These are phyloP conservation scores for Leptothorax acervorum DNA, from an alignment of 2,888 invertebrate genomes.

Conservation along the genomic window DNA sequence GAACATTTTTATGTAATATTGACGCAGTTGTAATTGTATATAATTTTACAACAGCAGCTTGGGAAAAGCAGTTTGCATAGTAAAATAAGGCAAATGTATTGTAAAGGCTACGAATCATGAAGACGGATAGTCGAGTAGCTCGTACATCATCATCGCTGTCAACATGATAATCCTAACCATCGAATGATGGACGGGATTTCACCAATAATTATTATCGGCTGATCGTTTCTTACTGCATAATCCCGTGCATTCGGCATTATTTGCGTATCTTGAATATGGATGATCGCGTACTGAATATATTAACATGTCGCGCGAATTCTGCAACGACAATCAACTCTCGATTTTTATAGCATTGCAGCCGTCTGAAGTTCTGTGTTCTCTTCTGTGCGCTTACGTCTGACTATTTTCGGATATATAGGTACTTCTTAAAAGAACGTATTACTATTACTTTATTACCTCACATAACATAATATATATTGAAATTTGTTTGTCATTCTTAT, in stretches of 20 bases:
- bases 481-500: neutral
- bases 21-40: neutral
- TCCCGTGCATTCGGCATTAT: neutral
- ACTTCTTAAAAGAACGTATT: neutral
- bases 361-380: neutral
- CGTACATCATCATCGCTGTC: constrained; percentile 40
- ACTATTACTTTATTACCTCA: neutral
- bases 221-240: constrained; percentile 25
- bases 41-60: constrained; percentile 45
- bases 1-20: neutral
- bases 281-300: constrained; percentile 44
- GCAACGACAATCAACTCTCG: neutral
- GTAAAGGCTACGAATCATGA: constrained; percentile 59
- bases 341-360: constrained; percentile 14
- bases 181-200: constrained; percentile 14
- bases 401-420: neutral
- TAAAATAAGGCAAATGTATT: constrained; percentile 32
- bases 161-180: constrained; percentile 19
- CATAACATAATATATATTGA: neutral
- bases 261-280: constrained; percentile 51
- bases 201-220: constrained; percentile 14
- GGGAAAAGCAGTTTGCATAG: constrained; percentile 30
- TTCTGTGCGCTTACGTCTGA: neutral
- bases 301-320: constrained; percentile 21
- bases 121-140: constrained; percentile 59